Base-by-base conservation (phyloP, 1,140 invertebrate genomes). In the Batillaria attramentaria region DNA sequence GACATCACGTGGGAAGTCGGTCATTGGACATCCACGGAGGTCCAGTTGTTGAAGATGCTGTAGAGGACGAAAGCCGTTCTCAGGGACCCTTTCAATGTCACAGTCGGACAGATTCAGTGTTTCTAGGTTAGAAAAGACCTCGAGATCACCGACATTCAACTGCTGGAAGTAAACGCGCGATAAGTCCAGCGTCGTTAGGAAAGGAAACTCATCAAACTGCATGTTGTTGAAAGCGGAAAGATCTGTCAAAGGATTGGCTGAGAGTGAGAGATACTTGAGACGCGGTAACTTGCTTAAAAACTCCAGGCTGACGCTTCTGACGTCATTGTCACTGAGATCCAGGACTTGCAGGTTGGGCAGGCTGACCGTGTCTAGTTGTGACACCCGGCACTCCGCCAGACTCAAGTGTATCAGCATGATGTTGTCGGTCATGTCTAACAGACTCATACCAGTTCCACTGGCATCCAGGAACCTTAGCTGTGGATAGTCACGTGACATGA, bases 291-390 rank as follows among this genome's bases (percentile, higher is more conserved):
- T 50, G 16, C 2, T 72, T 18, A 50, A 41, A 72, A 18, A 31
- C 3, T 72, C 33, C n/a, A 50, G 18, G n/a, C 10, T 16, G 8
- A 54, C 33, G 28, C 18, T 46, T 72, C 1, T 72, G 18, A 80
- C 57, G 35, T 70, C 13, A 37, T 77, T 80, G 43, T 80, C 20
- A 16, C 72, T 70, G 16, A 80, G 39, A 41, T 80, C 73, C 31
- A 80, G 33, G n/a, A 28, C 10, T 6, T 28, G 10, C 31, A 65
- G 31, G 72, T 57, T 37, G 50, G 24, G 28, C 28, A 37, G 42
- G 70, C 33, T 8, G n/a, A 42, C n/a, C 31, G 41, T 6, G 57
- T 35, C n/a, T 46, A 69, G 2, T 76, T 50, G 31, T 42, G 31
- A 13, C 54, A 74, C 24, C 28, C 35, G 20, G n/a, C 79, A 31